These are phyloP conservation scores for Pseudopleuronectes americanus DNA, from an alignment of 2,797 vertebrate genomes.

Conservation along the genomic window DNA sequence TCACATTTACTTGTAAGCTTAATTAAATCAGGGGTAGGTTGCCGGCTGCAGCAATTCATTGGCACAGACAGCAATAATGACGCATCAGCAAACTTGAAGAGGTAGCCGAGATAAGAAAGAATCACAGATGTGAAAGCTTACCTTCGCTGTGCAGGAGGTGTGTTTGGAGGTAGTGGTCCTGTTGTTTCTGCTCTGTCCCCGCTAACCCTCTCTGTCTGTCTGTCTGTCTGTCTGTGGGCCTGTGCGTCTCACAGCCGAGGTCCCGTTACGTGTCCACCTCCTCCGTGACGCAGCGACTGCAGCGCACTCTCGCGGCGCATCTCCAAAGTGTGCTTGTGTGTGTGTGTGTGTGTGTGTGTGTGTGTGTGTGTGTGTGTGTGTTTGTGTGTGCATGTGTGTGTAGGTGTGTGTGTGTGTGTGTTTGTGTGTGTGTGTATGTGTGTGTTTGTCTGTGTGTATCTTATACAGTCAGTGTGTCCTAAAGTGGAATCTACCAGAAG, in stretches of 20 bases:
- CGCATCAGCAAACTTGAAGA: constrained; percentile 34
- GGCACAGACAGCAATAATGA: constrained; percentile 8
- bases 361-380: neutral
- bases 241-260: neutral
- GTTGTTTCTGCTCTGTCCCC: constrained; percentile 28
- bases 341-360: neutral
- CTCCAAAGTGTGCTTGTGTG: neutral
- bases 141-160: constrained; percentile 31
- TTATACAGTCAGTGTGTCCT: too few species aligned
- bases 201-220: constrained; percentile 6
- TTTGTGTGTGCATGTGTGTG: neutral
- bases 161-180: constrained; percentile 13
- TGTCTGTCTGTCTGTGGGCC: neutral
- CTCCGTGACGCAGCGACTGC: constrained; percentile 63
- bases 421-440: too few species aligned
- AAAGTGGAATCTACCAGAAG: too few species aligned
- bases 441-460: neutral
- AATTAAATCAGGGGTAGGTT: neutral
- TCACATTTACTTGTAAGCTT: neutral
- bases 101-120: neutral
- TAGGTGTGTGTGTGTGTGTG: neutral
- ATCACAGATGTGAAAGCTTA: constrained; percentile 1
- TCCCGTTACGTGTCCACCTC: constrained; percentile 54
- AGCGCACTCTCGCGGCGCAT: constrained; percentile 19
- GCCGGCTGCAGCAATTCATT: constrained; percentile 2